Base-by-base conservation (phyloP, 2,113 vertebrate genomes). In the Scophthalmus maximus region DNA sequence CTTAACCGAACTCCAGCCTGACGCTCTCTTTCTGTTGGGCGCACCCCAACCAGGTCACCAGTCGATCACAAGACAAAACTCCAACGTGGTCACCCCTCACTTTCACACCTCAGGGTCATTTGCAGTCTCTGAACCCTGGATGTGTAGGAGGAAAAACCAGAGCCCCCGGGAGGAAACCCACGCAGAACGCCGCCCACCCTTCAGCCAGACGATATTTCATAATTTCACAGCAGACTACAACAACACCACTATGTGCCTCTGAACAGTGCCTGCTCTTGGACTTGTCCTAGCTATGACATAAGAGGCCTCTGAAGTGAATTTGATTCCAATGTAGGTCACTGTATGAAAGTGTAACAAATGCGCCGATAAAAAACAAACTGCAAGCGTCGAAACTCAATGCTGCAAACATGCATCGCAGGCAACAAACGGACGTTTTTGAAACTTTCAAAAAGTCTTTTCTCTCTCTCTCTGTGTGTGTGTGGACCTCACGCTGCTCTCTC, bases 361-460 rank as follows among this genome's bases (percentile, higher is more conserved):
- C n/a, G 8, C 36, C 8, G 4, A 9, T 9, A 63, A 49, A 58
- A 12, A 51, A 58, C 44, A 62, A 4, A 34, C 3, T n/a, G n/a
- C 11, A 60, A 47, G n/a, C 27, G 3, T 22, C 5, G 5, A 12
- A 14, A 17, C 2, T 25, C 7, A 9, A 23, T 22, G 47, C 14
- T 57, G 29, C 40, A 64, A 22, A 25, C n/a, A 52, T 23, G 17
- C 34, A 25, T 50, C 36, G 20, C 12, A 12, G 40, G 58, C 27
- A 65, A 74, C 77, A 71, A 58, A 49, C 25, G 32, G 49, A 27
- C 18, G 17, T 38, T 63, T 75, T 49, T 72, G 20, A 68, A 82
- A 47, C 40, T 67, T n/a, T n/a, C n/a, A n/a, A n/a, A n/a, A n/a
- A 6, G 44, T 46, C 17, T 46, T 5, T 18, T 17, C 12, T 2